phyloP scores from a whole-genome alignment of 2,888 invertebrate species.

The Bursaphelenchus okinawaensis region DNA sequence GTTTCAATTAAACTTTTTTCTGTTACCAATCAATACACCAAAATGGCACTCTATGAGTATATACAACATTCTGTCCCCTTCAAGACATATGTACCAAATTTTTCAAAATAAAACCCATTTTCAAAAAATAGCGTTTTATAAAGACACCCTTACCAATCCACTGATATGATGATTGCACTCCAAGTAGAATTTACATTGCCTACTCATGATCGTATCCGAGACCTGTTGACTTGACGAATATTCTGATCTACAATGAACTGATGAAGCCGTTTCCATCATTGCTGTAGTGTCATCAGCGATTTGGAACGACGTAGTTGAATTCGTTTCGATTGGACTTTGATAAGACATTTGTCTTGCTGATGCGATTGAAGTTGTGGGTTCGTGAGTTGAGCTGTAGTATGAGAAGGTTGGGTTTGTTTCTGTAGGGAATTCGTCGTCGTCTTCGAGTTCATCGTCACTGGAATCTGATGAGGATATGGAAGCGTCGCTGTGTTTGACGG shows the following conservation, averaged over 20 bases:
- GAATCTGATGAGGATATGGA: slow-evolving; percentile 24
- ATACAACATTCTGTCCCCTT: too few species aligned
- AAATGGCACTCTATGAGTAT: too few species aligned
- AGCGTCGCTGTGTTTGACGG: slow-evolving; percentile 36
- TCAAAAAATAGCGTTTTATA: too few species aligned
- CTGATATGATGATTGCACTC: slow-evolving; percentile 44
- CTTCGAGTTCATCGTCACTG: slow-evolving; percentile 30
- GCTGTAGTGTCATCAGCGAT: slow-evolving; percentile 8
- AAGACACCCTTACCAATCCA: slow-evolving; percentile 45
- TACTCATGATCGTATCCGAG: slow-evolving; percentile 1
- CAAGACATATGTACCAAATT: too few species aligned
- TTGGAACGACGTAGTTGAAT: slow-evolving; percentile 6
- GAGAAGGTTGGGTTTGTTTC: slow-evolving; percentile 2
- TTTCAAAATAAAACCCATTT: too few species aligned
- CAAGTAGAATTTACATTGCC: slow-evolving; percentile 20
- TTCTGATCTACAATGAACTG: slow-evolving; percentile 27
- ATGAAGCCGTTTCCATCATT: slow-evolving; percentile 23
- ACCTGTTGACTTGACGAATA: slow-evolving; percentile 16
- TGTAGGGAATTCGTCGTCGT: slow-evolving; percentile 18
- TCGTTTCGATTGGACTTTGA: slow-evolving; percentile 8
- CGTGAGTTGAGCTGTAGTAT: background rate
- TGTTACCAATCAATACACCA: too few species aligned
- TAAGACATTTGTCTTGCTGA: background rate
- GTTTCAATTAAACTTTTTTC: too few species aligned
- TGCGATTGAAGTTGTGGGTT: background rate